Base-by-base conservation (phyloP, 2,888 invertebrate genomes). In the Clitarchus hookeri region DNA sequence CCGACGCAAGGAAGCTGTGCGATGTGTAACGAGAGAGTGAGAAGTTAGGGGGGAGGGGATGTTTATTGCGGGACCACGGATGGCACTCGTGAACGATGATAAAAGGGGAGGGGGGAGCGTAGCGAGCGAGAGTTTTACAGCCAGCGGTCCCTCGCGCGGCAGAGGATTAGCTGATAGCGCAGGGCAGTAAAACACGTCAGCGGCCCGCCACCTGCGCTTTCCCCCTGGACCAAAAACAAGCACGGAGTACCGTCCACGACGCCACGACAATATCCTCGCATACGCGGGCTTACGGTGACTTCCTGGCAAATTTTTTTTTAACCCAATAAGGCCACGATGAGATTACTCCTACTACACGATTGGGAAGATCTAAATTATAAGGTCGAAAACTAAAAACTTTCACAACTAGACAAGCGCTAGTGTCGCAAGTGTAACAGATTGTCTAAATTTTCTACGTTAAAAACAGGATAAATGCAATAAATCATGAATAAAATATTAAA, bases 101-200 rank as follows among this genome's bases (percentile, higher is more conserved):
- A 8, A 2, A 65, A 23, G 65, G n/a, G 65, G n/a, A n/a, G n/a
- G 16, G 19, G 16, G 65, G 23, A 6, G 16, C 23, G n/a, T n/a
- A 65, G 65, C 65, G 65, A 65, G 65, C 65, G 65, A 65, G 65
- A 65, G 65, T 65, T 65, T 65, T 65, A 65, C 65, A 65, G 65
- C 65, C 65, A 65, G 65, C 65, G 48, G 48, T 48, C 48, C 48
- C 48, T 36, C 3, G n/a, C 65, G n/a, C 65, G 65, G 65, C 13
- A 65, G 65, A n/a, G 65, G 65, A 65, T 65, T 65, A 65, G 65
- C 65, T 65, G 65, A 65, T 65, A 65, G 65, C 65, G 65, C 65
- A 23, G 65, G 65, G 65, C 65, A 65, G 65, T 65, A 65, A 65
- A 65, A 65, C 65, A 65, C 65, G 65, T 65, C 65, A 65, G 65